These are phyloP conservation scores for Entomyzon cyanotis DNA, from an alignment of 2,113 vertebrate species.

Conservation along the genomic window DNA sequence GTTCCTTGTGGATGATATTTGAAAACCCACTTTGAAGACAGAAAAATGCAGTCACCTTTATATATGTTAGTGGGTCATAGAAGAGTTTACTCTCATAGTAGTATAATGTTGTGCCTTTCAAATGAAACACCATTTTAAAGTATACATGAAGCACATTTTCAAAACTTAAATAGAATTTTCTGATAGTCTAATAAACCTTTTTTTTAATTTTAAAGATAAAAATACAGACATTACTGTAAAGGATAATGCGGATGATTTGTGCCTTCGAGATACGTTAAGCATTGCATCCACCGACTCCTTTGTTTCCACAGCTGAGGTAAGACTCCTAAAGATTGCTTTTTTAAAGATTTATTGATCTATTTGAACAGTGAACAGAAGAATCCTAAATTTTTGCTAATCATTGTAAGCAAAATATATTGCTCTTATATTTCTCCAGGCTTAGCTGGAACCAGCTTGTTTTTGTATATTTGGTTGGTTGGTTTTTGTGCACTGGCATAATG, in stretches of 20 bases:
- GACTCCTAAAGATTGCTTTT: not conserved
- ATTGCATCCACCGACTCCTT: constrained; percentile 90
- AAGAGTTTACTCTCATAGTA: not conserved
- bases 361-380: not conserved
- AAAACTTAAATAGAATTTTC: not conserved
- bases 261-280: constrained; percentile 85
- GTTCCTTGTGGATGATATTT: not conserved
- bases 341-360: not conserved
- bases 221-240: constrained; percentile 76
- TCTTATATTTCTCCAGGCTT: not conserved
- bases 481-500: not conserved
- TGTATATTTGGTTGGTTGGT: not conserved
- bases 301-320: constrained; percentile 91
- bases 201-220: constrained; percentile 75
- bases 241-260: constrained; percentile 80
- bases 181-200: not conserved
- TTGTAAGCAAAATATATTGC: not conserved
- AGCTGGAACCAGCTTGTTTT: not conserved
- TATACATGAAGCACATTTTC: not conserved
- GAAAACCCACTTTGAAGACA: not conserved
- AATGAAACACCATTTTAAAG: not conserved
- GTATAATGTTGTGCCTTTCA: not conserved
- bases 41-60: not conserved
- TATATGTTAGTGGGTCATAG: not conserved
- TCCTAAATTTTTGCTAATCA: not conserved